Percentiles rank a stretch among this genome's conserved stretches.
Evolutionary conservation across 2,797 vertebrate species (phyloP).

Genomic region (Stomatorhinus walkeri): DNA sequence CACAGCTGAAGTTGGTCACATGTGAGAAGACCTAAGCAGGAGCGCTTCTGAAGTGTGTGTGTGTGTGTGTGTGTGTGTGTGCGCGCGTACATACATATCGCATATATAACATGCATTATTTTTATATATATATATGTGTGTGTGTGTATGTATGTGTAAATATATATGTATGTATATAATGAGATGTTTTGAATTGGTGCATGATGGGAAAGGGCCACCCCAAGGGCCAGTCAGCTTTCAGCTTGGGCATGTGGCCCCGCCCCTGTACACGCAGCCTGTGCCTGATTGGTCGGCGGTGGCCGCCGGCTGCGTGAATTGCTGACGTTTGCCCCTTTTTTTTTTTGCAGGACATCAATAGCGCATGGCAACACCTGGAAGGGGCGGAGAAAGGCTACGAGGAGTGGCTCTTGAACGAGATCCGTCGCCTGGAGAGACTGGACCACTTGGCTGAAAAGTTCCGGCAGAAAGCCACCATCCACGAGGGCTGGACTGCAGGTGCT

Average conservation of each 20-base stretch:
- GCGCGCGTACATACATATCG: no score
- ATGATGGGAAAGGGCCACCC: neutral
- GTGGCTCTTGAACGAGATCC: conserved; percentile 87
- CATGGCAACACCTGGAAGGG: conserved; percentile 85
- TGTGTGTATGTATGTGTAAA: no score
- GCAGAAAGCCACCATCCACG: conserved; percentile 88
- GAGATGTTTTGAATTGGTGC: neutral
- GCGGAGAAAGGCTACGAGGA: conserved; percentile 90
- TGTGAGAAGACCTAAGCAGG: neutral
- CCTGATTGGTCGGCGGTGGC: neutral
- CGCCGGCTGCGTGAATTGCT: neutral
- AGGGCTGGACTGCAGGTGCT: conserved; percentile 85
- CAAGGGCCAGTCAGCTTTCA: neutral
- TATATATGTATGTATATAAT: neutral
- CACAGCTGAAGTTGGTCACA: neutral
- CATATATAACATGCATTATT: neutral
- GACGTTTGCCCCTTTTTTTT: neutral
- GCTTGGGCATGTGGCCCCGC: neutral
- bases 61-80: neutral
- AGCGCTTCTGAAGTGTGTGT: neutral
- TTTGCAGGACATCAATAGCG: conserved; percentile 76
- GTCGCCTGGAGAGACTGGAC: conserved; percentile 82
- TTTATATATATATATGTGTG: neutral
- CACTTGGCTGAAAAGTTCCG: conserved; percentile 90
- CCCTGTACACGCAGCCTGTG: neutral